phyloP scores from a whole-genome alignment of 2,113 vertebrate species.

The Callaeas wilsoni region DNA sequence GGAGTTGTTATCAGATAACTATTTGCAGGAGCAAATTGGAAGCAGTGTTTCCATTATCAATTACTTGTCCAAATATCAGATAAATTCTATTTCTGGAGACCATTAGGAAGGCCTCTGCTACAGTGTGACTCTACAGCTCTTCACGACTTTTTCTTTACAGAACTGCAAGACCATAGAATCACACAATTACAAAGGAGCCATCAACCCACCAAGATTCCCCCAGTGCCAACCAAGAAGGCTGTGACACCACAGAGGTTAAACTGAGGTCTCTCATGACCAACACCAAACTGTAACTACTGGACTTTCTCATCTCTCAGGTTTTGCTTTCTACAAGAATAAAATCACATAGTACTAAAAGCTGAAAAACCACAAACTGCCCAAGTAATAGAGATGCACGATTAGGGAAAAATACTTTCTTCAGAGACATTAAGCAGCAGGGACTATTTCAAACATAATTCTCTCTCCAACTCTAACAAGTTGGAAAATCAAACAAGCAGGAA shows the following conservation, averaged over 20 bases:
- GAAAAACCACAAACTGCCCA: neutral
- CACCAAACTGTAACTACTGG: neutral
- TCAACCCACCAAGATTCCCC: neutral
- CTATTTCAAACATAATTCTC: neutral
- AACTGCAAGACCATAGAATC: neutral
- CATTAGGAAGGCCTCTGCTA: neutral
- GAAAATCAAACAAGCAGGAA: neutral
- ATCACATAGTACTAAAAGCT: neutral
- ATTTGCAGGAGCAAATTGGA: neutral
- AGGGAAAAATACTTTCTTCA: neutral
- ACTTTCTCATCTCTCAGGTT: neutral
- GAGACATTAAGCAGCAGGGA: neutral
- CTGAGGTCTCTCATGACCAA: neutral
- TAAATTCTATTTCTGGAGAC: neutral
- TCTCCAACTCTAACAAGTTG: neutral
- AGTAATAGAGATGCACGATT: neutral
- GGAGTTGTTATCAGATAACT: constrained; percentile 1
- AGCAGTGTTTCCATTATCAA: neutral
- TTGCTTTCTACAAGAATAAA: neutral
- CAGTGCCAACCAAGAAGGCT: neutral
- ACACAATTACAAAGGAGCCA: neutral
- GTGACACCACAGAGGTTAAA: neutral
- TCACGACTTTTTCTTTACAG: neutral
- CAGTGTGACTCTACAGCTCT: neutral
- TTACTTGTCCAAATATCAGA: neutral